These are phyloP conservation scores for Crotalus tigris DNA, from an alignment of 2,113 vertebrate species.

Conservation along the genomic window DNA sequence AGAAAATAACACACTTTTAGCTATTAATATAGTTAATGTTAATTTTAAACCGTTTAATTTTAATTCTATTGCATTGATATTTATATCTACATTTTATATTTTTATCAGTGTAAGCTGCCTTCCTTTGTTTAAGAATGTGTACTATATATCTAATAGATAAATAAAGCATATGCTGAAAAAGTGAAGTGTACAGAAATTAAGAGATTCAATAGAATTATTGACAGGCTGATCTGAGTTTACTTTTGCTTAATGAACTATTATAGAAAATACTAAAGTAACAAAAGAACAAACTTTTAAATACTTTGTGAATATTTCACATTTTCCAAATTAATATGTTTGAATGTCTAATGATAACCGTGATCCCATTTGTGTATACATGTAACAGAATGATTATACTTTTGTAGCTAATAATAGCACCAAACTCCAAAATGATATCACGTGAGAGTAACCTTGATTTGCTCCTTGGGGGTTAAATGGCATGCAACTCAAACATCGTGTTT, in stretches of 20 bases:
- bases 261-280: not conserved
- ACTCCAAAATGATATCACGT: not conserved
- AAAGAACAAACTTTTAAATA: not conserved
- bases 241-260: slow-evolving; percentile 48
- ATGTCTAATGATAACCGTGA: not conserved
- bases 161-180: slow-evolving; percentile 31
- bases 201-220: slow-evolving; percentile 40
- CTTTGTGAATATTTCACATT: not conserved
- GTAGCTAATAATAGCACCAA: not conserved
- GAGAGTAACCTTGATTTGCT: not conserved
- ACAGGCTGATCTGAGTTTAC: slow-evolving; percentile 54
- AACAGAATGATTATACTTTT: not conserved
- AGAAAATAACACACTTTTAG: not conserved
- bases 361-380: not conserved
- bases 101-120: not conserved
- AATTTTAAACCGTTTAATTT: not conserved
- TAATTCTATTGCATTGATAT: not conserved
- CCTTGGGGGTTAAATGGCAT: not conserved
- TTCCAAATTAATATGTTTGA: not conserved
- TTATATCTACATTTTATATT: not conserved
- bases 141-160: not conserved
- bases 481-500: not conserved
- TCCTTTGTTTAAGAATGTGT: not conserved
- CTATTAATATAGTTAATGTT: not conserved
- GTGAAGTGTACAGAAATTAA: slow-evolving; percentile 42